Evolutionary conservation across 2,888 invertebrate species (phyloP).

Genomic region (Mythimna albipuncta): DNA sequence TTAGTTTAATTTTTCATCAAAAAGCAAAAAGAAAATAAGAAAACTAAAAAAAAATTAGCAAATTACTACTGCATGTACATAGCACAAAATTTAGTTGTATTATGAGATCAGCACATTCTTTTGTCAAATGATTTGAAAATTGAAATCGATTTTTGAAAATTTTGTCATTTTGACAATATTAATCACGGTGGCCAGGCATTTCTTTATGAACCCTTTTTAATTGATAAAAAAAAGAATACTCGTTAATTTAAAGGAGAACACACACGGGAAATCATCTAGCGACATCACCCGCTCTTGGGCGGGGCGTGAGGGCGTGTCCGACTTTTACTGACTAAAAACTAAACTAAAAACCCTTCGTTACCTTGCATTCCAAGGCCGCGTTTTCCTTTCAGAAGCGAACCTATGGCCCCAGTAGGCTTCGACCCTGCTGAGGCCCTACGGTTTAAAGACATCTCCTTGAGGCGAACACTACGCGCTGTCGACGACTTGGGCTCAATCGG

Average conservation of each 20-base stretch:
- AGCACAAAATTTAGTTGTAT: constrained; percentile 75
- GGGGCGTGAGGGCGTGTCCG: too few relatives aligned
- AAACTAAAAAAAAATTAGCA: constrained; percentile 53
- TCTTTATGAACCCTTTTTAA: constrained; percentile 4
- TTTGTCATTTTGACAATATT: neutral
- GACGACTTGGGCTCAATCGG: too few relatives aligned
- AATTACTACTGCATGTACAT: constrained; percentile 71
- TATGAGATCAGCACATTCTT: constrained; percentile 68
- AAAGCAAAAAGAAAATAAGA: constrained; percentile 68
- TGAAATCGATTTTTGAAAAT: constrained; percentile 52
- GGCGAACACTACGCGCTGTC: too few relatives aligned
- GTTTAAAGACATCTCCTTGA: too few relatives aligned
- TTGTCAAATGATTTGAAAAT: constrained; percentile 67
- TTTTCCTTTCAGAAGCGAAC: too few relatives aligned
- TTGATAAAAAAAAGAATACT: neutral
- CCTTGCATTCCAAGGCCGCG: too few relatives aligned
- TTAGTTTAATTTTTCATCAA: constrained; percentile 73
- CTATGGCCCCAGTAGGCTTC: too few relatives aligned
- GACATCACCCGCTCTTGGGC: too few relatives aligned
- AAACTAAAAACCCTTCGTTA: too few relatives aligned
- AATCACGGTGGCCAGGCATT: constrained; percentile 44
- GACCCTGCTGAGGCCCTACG: too few relatives aligned
- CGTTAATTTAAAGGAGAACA: neutral
- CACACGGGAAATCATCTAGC: neutral
- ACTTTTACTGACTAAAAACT: too few relatives aligned